Evolutionary conservation across 2,888 invertebrate species (phyloP).

Genomic region (Itoplectis maculator): DNA sequence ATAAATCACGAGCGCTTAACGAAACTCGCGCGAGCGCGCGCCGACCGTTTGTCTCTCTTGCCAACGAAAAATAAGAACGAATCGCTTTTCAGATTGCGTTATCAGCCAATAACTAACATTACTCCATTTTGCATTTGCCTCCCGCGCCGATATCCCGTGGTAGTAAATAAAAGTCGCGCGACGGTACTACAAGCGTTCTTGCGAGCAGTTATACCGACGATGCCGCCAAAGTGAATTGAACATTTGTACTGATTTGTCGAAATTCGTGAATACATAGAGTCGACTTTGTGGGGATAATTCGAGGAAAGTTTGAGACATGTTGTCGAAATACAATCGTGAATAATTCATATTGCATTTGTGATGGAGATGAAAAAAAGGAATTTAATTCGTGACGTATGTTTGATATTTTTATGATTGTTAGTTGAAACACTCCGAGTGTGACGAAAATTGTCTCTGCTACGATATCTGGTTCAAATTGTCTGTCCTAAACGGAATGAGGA

Average conservation of each 20-base stretch:
- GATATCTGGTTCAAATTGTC: neutral
- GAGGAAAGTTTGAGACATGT: neutral
- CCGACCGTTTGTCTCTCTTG: slow-evolving; percentile 65
- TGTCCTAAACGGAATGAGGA: slow-evolving; percentile 22
- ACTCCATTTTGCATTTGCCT: slow-evolving; percentile 43
- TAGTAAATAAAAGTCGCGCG: neutral
- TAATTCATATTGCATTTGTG: neutral
- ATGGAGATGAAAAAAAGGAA: neutral
- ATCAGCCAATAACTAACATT: slow-evolving; percentile 58
- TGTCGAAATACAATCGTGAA: neutral
- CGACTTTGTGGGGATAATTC: neutral
- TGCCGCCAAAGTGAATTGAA: neutral
- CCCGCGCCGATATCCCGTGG: neutral
- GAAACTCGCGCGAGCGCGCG: slow-evolving; percentile 69
- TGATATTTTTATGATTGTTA: neutral
- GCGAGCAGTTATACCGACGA: neutral
- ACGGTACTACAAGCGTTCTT: neutral
- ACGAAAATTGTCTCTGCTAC: neutral
- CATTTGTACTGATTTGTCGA: neutral
- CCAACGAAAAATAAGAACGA: slow-evolving; percentile 56
- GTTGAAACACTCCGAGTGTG: neutral
- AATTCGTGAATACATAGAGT: neutral
- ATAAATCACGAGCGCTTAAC: slow-evolving; percentile 76
- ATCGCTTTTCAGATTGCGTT: slow-evolving; percentile 58
- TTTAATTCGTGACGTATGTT: neutral